Evolutionary conservation across 2,888 invertebrate genomes (phyloP), one percentile per base, ranked within the genome.

Genomic region (Sinelater perroti): DNA sequence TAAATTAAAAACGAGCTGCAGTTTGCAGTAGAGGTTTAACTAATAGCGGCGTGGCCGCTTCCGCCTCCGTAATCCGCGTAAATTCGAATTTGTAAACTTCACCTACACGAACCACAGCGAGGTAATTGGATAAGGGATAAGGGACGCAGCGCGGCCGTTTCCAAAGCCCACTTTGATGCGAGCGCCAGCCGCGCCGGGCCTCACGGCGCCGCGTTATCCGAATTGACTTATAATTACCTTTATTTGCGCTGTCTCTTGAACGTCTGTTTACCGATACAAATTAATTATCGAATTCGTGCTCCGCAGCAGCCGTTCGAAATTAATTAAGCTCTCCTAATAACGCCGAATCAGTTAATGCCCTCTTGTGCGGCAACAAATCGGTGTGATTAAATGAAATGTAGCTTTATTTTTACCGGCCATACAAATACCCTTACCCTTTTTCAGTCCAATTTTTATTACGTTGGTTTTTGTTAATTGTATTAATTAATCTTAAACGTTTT

Each of bases 101-200:
- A 56, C 51, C 56, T 50, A 36, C 30, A 42, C 51, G 45, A 50
- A 45, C 45, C 45, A 33, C 33, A 16, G 26, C 50, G 35, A 36
- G 28, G 50, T 56, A 56, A 56, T 56, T 56, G 51, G 51, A 56
- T 54, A 46, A 47, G 30, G 46, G 46, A 47, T 56, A 56, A 56
- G 51, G 56, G 56, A 38, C 47, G 52, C 18, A 44, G 44, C 42
- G 45, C 42, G 45, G 45, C 40, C 38, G 50, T 51, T 51, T 51
- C 44, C 45, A 45, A 51, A 50, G 51, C 50, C 47, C 28, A 54
- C 53, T 45, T 45, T 53, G 53, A 53, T 53, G 45, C 35, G 36
- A n/a, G n/a, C n/a, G n/a, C n/a, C 44, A 42, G 53, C 13, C n/a
- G 30, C 17, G 7, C 13, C 13, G 18, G 18, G 13, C 20, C 11